These are phyloP conservation scores for Hoplostethus mediterraneus DNA, from an alignment of 2,797 vertebrate species.

Conservation along the genomic window DNA sequence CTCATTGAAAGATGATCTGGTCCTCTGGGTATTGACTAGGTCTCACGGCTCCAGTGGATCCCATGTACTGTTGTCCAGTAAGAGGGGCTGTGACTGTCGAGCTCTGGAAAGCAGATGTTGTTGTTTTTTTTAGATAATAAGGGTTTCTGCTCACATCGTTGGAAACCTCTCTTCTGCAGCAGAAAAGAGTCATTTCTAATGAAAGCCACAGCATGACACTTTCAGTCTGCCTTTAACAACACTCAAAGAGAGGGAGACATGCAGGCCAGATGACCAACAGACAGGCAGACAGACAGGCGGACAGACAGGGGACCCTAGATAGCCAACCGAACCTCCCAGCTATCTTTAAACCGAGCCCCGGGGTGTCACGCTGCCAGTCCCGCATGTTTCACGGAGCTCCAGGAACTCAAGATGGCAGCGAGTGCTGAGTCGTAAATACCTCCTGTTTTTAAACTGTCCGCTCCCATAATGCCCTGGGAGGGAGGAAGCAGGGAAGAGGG, in stretches of 20 bases:
- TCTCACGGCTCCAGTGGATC: no score
- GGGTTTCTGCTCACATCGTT: background rate
- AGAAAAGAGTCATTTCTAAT: no score
- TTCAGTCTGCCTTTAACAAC: no score
- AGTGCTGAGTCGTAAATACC: constrained; percentile 81
- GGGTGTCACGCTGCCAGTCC: constrained; percentile 61
- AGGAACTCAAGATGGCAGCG: constrained; percentile 72
- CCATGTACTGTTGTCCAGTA: background rate
- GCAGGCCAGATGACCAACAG: constrained; percentile 35
- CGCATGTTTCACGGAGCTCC: constrained; percentile 68
- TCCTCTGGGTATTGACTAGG: no score
- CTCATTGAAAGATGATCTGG: no score
- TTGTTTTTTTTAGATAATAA: background rate
- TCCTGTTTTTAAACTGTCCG: constrained; percentile 78
- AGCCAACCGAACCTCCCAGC: constrained; percentile 55
- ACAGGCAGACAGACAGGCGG: constrained; percentile 53
- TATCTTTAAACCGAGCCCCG: constrained; percentile 76
- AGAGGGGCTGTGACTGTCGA: background rate
- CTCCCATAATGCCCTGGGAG: constrained; percentile 56
- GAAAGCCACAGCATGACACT: no score
- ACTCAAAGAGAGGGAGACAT: constrained; percentile 4
- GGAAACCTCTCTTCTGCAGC: background rate
- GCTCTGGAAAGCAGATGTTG: background rate
- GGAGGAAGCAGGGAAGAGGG: constrained; percentile 49
- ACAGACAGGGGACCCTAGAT: constrained; percentile 53